phyloP scores from a whole-genome alignment of 2,888 invertebrate species.

The Drosophila limbata region DNA sequence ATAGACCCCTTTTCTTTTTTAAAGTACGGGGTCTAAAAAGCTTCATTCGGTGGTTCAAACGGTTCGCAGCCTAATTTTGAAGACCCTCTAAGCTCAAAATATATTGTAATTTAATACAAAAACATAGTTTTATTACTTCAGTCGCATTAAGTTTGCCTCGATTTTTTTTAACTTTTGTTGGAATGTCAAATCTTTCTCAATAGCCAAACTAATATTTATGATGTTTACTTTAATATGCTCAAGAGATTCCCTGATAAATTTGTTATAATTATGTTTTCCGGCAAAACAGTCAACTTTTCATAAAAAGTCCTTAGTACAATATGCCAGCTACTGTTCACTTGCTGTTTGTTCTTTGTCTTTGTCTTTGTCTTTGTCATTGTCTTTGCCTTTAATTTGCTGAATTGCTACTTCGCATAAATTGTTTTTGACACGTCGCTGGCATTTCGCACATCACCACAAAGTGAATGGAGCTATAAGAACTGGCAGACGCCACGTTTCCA shows the following conservation, averaged over 20 bases:
- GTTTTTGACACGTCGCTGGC: constrained; percentile 62
- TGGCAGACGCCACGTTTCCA: constrained; percentile 30
- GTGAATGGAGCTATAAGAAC: constrained; percentile 14
- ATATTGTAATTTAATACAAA: too few species aligned
- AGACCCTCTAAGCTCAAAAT: too few species aligned
- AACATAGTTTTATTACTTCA: too few species aligned
- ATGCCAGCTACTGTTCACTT: constrained; percentile 10
- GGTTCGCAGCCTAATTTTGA: too few species aligned
- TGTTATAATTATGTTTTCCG: constrained; percentile 1
- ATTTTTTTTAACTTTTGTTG: too few species aligned
- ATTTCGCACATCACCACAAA: constrained; percentile 35
- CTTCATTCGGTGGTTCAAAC: too few species aligned
- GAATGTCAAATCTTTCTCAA: not conserved
- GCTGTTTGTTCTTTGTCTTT: constrained; percentile 8
- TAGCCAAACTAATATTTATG: not conserved
- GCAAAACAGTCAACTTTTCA: not conserved
- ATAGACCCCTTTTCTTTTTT: too few species aligned
- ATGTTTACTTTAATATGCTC: too few species aligned
- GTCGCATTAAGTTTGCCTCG: too few species aligned
- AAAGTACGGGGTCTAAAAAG: too few species aligned
- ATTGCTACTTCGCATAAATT: constrained; percentile 64
- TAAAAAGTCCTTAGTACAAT: constrained; percentile 15
- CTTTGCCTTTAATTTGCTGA: constrained; percentile 39
- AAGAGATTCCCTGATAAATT: not conserved
- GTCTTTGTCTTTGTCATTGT: not conserved